Conservation (phyloP, 2,797 vertebrate genomes). For the Brachymystax lenok region DNA sequence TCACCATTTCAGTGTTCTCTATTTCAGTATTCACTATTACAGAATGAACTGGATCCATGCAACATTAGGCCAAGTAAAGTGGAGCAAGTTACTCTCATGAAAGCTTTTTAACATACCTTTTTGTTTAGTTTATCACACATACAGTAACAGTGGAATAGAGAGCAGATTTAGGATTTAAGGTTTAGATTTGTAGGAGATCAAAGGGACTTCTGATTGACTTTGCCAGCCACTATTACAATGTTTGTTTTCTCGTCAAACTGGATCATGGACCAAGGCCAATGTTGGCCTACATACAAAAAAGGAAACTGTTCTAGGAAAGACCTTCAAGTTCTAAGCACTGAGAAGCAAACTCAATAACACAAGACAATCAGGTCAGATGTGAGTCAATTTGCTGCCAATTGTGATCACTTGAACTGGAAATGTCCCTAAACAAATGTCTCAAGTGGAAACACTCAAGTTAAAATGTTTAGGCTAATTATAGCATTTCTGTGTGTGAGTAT, state of each 20-base stretch:
- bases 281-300: background rate
- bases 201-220: background rate
- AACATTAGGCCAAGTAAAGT: background rate
- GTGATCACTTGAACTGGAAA: background rate
- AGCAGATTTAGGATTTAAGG: background rate
- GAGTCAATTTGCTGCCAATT: background rate
- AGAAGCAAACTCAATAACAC: background rate
- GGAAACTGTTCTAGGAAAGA: background rate
- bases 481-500: background rate
- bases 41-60: background rate
- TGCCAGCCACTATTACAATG: constrained; percentile 1
- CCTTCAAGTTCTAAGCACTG: background rate
- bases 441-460: constrained; percentile 3
- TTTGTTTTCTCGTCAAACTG: background rate
- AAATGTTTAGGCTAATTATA: background rate
- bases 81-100: background rate
- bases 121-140: background rate
- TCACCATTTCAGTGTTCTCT: background rate
- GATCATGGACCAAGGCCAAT: constrained; percentile 5
- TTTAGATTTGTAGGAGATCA: constrained; percentile 5
- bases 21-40: background rate
- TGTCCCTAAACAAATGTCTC: background rate
- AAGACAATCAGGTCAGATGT: background rate
- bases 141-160: background rate
- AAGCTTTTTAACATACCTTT: background rate